phyloP scores from a whole-genome alignment of 2,888 invertebrate genomes.

The Lissonota sp. region DNA sequence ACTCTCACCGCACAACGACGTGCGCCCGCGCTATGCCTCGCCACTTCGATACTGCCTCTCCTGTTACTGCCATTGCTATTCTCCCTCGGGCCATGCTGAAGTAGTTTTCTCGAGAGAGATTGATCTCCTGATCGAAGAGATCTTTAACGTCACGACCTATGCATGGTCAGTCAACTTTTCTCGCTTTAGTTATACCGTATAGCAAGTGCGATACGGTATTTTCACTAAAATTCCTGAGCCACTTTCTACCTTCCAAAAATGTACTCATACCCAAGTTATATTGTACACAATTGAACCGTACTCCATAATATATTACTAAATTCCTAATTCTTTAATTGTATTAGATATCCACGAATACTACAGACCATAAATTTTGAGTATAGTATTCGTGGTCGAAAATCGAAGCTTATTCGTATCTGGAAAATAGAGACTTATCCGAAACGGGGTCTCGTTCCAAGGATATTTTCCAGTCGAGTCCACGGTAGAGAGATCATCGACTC shows the following conservation, averaged over 20 bases:
- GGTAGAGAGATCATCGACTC: conserved; percentile 52
- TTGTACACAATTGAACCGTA: too few relatives aligned
- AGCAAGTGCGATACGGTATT: not conserved
- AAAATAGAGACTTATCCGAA: conserved; percentile 13
- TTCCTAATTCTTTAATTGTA: too few relatives aligned
- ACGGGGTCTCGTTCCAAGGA: conserved; percentile 21
- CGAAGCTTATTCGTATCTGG: not conserved
- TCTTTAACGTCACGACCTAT: conserved; percentile 41
- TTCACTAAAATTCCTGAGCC: too few relatives aligned
- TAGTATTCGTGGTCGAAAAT: not conserved
- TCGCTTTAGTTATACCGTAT: not conserved
- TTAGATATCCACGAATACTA: too few relatives aligned
- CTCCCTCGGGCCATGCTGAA: conserved; percentile 22
- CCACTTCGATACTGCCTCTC: conserved; percentile 41
- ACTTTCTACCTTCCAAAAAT: too few relatives aligned
- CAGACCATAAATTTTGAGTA: too few relatives aligned
- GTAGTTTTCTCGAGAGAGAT: conserved; percentile 31
- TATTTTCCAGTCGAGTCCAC: conserved; percentile 26
- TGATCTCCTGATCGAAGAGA: conserved; percentile 48
- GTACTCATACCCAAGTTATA: too few relatives aligned
- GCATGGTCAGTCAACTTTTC: conserved; percentile 44
- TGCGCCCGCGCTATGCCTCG: conserved; percentile 30
- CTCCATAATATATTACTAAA: too few relatives aligned
- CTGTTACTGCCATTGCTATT: conserved; percentile 33
- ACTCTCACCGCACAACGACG: conserved; percentile 55